Base-by-base conservation (phyloP, 1,140 invertebrate species). In the Conus betulinus region DNA sequence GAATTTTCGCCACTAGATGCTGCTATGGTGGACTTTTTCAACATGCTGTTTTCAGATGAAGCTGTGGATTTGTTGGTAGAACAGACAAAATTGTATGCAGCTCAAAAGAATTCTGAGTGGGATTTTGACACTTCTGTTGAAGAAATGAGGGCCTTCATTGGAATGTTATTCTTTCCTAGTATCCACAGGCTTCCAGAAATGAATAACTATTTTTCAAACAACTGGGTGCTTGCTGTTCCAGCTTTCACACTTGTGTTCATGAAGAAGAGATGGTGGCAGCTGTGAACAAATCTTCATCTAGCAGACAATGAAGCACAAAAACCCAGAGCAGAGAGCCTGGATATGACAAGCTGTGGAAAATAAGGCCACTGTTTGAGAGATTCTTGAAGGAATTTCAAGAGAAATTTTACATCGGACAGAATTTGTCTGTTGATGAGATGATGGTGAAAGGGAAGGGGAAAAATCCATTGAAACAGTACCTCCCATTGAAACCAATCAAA, bases 61-160 rank as follows among this genome's bases (percentile, higher is more conserved):
- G 71, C 71, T 10, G 25, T 76, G 20, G 71, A 76, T 23, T n/a
- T 76, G 20, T n/a, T 76, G 20, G 25, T 76, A 10, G n/a, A 76
- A n/a, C n/a, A n/a, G 71, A 76, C 71, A 13, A 76, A 76, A 8
- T 25, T 76, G 71, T n/a, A 76, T n/a, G 71, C 71, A n/a, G 20
- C 20, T 8, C 71, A n/a, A n/a, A 23, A 76, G 71, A 25, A 23
- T 76, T 8, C 20, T 10, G 71, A 76, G 17, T 76, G 71, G 71
- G 71, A 76, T 23, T 76, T 23, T 76, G 25, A 76, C 71, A 76
- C 71, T 76, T 23, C 20, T 76, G 25, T n/a, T 0, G 71, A n/a
- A 23, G 71, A 76, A n/a, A 76, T 76, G 71, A 76, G 71, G 71
- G 71, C 71, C n/a, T 76, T 76, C 23, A 76, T 76, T n/a, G 71